Evolutionary conservation across 2,888 invertebrate genomes (phyloP).

Genomic region (Conomelus anceps): DNA sequence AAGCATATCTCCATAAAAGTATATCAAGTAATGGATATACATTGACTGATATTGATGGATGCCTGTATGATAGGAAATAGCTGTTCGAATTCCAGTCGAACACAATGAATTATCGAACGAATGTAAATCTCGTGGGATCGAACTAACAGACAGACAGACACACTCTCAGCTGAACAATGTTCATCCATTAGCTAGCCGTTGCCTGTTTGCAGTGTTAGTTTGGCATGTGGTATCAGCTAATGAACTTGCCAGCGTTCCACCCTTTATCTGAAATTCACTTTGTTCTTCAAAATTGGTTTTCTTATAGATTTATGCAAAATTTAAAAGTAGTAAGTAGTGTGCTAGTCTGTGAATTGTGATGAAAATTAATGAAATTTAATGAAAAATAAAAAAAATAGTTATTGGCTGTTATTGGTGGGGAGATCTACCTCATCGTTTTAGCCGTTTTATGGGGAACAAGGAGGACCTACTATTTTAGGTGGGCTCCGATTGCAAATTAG

Average conservation of each 20-base stretch:
- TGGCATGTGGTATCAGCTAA: neutral
- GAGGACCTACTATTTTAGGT: too few species aligned
- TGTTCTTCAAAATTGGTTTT: neutral
- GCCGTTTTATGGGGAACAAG: too few species aligned
- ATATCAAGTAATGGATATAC: neutral
- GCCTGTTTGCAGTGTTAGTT: neutral
- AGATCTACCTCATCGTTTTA: too few species aligned
- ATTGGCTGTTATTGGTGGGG: too few species aligned
- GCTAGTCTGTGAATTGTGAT: too few species aligned
- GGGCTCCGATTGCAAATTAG: too few species aligned
- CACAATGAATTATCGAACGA: neutral
- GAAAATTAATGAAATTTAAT: too few species aligned
- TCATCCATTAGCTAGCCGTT: neutral
- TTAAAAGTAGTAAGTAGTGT: too few species aligned
- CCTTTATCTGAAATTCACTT: neutral
- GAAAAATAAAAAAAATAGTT: too few species aligned
- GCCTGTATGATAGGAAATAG: too few species aligned
- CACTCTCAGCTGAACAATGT: neutral
- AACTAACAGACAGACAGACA: neutral
- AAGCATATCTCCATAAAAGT: too few species aligned
- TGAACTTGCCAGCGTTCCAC: neutral
- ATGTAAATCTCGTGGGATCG: neutral
- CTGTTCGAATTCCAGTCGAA: neutral
- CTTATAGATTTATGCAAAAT: too few species aligned
- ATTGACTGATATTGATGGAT: neutral